phyloP scores from a whole-genome alignment of 1,140 invertebrate species.

The Pachypeltis micranthus region DNA sequence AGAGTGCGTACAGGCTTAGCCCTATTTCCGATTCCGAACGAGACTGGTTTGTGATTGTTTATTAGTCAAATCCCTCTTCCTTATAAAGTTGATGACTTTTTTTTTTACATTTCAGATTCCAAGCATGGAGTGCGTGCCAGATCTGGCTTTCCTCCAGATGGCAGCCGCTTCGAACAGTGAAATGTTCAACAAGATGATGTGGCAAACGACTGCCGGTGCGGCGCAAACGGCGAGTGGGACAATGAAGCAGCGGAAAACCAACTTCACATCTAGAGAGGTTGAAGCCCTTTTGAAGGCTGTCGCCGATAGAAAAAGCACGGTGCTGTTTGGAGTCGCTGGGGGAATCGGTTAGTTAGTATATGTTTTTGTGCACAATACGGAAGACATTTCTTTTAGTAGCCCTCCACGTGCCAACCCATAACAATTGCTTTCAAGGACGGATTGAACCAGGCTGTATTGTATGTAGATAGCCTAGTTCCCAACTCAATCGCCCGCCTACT shows the following conservation, averaged over 20 bases:
- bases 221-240: background rate
- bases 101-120: background rate
- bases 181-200: slow-evolving; percentile 21
- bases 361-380: too few relatives aligned
- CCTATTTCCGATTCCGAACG: too few relatives aligned
- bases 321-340: slow-evolving; percentile 28
- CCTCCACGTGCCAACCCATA: too few relatives aligned
- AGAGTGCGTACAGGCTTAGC: too few relatives aligned
- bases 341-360: slow-evolving; percentile 22
- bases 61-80: too few relatives aligned
- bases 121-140: slow-evolving; percentile 22
- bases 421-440: too few relatives aligned
- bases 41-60: too few relatives aligned
- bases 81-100: too few relatives aligned
- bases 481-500: too few relatives aligned
- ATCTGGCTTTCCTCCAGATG: slow-evolving; percentile 22
- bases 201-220: slow-evolving; percentile 9
- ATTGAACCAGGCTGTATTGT: too few relatives aligned
- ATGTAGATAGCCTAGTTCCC: too few relatives aligned
- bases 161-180: slow-evolving; percentile 19
- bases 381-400: too few relatives aligned
- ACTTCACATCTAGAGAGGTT: slow-evolving; percentile 28
- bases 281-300: slow-evolving; percentile 26
- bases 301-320: slow-evolving; percentile 22
- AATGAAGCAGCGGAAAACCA: slow-evolving; percentile 28